These are phyloP conservation scores for Scaeva pyrastri DNA, from an alignment of 2,888 invertebrate genomes.

Conservation along the genomic window DNA sequence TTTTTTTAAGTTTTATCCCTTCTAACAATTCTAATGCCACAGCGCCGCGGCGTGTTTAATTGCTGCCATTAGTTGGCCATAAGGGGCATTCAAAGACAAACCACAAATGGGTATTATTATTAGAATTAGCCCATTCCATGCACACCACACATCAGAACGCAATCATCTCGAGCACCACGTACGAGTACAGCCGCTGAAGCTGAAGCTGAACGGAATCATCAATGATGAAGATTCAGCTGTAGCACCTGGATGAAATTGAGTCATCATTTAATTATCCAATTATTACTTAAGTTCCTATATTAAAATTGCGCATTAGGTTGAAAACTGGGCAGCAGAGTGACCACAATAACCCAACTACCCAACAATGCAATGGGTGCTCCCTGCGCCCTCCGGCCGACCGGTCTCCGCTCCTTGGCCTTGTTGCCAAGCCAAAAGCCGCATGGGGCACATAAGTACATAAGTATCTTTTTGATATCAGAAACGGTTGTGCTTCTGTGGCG, in stretches of 20 bases:
- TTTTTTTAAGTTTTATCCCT: slow-evolving; percentile 15
- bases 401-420: not conserved
- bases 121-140: slow-evolving; percentile 50
- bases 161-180: slow-evolving; percentile 50
- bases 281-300: slow-evolving; percentile 49
- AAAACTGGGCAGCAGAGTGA: slow-evolving; percentile 62
- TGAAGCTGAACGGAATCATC: not conserved
- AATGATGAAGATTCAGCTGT: slow-evolving; percentile 1
- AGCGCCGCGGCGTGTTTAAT: slow-evolving; percentile 58
- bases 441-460: slow-evolving; percentile 19
- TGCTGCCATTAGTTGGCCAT: slow-evolving; percentile 51
- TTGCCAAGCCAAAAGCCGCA: not conserved
- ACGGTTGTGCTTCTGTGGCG: slow-evolving; percentile 69
- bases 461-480: slow-evolving; percentile 69
- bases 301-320: slow-evolving; percentile 53
- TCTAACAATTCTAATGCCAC: slow-evolving; percentile 39
- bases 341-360: slow-evolving; percentile 43
- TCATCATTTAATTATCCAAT: slow-evolving; percentile 74
- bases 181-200: not conserved
- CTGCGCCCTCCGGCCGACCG: not conserved
- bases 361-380: not conserved
- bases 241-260: slow-evolving; percentile 68
- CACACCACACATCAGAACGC: slow-evolving; percentile 16
- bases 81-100: slow-evolving; percentile 41
- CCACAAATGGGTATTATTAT: slow-evolving; percentile 54